Conservation (phyloP, 2,113 vertebrate species). For the Mus musculus region GRCm39 chr7:102770501-102771000, state of each 20-base stretch:
- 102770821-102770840: not conserved
- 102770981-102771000: not conserved
- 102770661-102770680: not conserved
- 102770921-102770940: not conserved
- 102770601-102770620: not conserved
- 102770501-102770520: no score
- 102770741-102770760: not conserved
- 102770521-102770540: not conserved
- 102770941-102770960: not conserved
- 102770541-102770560: not conserved
- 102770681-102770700: not conserved
- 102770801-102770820: not conserved
- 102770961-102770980: not conserved
- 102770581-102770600: not conserved
- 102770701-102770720: not conserved
- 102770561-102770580: not conserved
- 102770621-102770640: not conserved
- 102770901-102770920: not conserved
- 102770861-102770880: not conserved
- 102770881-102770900: not conserved
- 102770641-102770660: not conserved
- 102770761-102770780: not conserved
- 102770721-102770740: not conserved
- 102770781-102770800: not conserved
- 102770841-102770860: not conserved